Base-by-base conservation (phyloP, 2,888 invertebrate genomes). In the Parascotia fuliginaria region DNA sequence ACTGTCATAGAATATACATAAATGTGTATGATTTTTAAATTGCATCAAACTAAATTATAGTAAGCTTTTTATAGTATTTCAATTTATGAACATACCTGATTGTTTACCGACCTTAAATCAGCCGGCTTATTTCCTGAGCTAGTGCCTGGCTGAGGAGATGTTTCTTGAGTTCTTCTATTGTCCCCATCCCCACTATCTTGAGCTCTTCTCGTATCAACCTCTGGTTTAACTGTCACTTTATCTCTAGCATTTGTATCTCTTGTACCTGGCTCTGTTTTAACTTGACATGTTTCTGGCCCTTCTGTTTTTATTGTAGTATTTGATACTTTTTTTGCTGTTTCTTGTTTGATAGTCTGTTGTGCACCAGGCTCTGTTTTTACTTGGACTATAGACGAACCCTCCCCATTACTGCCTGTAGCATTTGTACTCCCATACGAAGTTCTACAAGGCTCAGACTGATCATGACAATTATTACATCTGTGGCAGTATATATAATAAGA, bases 91-190 rank as follows among this genome's bases (percentile, higher is more conserved):
- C 33, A 24, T 37, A 67, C 68, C 58, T 55, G 55, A 32, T 48
- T 54, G 37, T 50, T 70, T n/a, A 50, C 38, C 11, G 50, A 24
- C 27, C 55, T 58, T 31, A 40, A 52, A 9, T 66, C 63, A 22
- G 39, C 12, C 4, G 28, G 39, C n/a, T 39, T 64, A 49, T 76
- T 66, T 9, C 74, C 77, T n/a, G 83, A 77, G 58, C 89, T 89
- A 1, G 90, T 79, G 3, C 89, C 88, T 0, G 91, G 90, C 55
- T 88, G 89, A 3, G 91, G 89, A 3, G 89, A 86, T 0, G 62
- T 50, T 6, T 68, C 73, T 27, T 75, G 75, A 1, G 66, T 55
- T 27, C 68, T 64, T 32, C 81, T 73, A 12, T 13, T 28, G 42
- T 87, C 87, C 0, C 83, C 83, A 3, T 73, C 71, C 1, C 73